A percentile compares a stretch with the other conserved stretches of the same genome.
phyloP scores from a whole-genome alignment of 2,888 invertebrate species.

The Amiota minor region DNA sequence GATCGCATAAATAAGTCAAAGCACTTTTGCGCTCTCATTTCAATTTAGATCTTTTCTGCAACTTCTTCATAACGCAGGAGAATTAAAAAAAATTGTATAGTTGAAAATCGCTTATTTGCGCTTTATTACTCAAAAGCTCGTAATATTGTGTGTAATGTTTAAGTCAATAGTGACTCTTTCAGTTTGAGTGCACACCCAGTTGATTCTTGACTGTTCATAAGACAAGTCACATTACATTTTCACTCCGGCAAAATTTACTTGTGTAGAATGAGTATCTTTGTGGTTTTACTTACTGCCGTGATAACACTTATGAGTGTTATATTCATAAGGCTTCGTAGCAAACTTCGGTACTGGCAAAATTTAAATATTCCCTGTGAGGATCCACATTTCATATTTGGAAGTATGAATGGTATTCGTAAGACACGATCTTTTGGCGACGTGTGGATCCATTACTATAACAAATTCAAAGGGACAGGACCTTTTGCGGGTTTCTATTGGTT shows the following conservation, averaged over 20 bases:
- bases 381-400: slow-evolving; percentile 48
- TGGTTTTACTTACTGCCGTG: neutral
- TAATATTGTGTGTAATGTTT: no score
- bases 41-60: no score
- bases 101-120: no score
- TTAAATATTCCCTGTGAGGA: slow-evolving; percentile 14
- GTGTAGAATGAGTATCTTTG: neutral
- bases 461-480: slow-evolving; percentile 48
- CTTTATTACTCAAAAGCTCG: no score
- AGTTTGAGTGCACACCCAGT: neutral
- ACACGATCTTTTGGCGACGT: slow-evolving; percentile 37
- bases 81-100: no score
- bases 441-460: slow-evolving; percentile 42
- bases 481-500: slow-evolving; percentile 62
- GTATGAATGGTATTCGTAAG: slow-evolving; percentile 37
- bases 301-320: neutral
- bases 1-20: no score
- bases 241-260: neutral
- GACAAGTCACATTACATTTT: neutral
- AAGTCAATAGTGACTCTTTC: no score
- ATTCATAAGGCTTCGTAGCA: neutral
- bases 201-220: neutral
- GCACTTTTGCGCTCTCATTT: no score
- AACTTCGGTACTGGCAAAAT: slow-evolving; percentile 11
- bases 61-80: no score